These are phyloP conservation scores for Dryobota labecula DNA, from an alignment of 2,888 invertebrate species.

Conservation along the genomic window DNA sequence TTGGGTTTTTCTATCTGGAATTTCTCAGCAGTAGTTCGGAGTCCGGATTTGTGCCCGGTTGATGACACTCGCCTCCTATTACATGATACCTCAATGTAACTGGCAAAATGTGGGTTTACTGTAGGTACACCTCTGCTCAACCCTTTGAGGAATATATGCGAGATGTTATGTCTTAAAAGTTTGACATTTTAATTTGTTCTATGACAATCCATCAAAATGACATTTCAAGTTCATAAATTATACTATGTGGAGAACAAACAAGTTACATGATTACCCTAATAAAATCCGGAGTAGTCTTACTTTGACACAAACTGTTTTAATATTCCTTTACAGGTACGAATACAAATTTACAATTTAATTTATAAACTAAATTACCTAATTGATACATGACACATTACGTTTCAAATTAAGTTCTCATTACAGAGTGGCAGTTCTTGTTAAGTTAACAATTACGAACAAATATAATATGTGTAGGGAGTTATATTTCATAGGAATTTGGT, in stretches of 20 bases:
- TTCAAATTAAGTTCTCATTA: conserved; percentile 18
- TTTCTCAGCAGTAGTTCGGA: too few species aligned
- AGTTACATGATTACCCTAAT: conserved; percentile 22
- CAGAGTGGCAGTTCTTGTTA: conserved; percentile 4
- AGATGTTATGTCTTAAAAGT: too few species aligned
- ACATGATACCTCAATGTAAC: too few species aligned
- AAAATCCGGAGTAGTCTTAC: not conserved
- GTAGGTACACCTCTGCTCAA: too few species aligned
- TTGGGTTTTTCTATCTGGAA: too few species aligned
- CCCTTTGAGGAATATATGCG: too few species aligned
- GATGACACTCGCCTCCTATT: too few species aligned
- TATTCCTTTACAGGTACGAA: conserved; percentile 19
- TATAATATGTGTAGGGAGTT: not conserved
- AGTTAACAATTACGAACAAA: conserved; percentile 18
- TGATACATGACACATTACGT: conserved; percentile 22
- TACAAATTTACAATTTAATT: conserved; percentile 22
- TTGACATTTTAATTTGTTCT: too few species aligned
- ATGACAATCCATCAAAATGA: not conserved
- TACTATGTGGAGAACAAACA: not conserved
- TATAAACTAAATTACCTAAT: conserved; percentile 46
- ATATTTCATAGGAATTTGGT: conserved; percentile 10
- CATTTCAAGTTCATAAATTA: not conserved
- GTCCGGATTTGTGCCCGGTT: too few species aligned
- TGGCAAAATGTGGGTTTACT: too few species aligned
- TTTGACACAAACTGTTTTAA: conserved; percentile 12